Conservation (phyloP, 2,888 invertebrate species). For the Drosophila pegasa region DNA sequence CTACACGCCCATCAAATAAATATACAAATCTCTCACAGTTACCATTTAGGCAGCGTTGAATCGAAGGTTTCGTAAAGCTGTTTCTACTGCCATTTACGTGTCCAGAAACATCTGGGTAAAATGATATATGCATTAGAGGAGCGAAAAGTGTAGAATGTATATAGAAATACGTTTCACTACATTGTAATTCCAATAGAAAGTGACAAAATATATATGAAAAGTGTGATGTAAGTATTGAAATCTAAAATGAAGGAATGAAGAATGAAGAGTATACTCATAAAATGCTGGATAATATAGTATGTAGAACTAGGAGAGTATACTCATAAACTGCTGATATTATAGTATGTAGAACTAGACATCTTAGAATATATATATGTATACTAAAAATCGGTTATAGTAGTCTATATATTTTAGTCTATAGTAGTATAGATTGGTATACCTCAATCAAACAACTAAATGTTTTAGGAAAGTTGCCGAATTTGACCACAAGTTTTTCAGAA, state of each 20-base stretch:
- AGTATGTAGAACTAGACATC: neutral
- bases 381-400: too few species aligned
- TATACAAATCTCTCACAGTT: neutral
- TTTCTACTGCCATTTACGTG: neutral
- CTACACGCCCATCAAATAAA: neutral
- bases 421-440: too few species aligned
- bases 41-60: neutral
- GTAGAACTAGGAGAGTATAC: neutral
- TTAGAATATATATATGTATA: too few species aligned
- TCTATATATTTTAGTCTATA: too few species aligned
- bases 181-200: neutral
- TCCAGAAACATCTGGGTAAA: slow-evolving; percentile 4
- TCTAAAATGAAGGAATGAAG: neutral
- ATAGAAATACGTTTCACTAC: neutral
- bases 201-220: too few species aligned
- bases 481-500: too few species aligned
- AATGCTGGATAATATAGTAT: neutral
- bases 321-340: neutral
- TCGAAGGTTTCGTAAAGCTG: neutral
- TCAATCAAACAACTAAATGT: too few species aligned
- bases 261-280: neutral
- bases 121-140: neutral
- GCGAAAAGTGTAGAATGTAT: neutral
- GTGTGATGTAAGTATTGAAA: too few species aligned
- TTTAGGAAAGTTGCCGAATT: too few species aligned